phyloP scores from a whole-genome alignment of 2,888 invertebrate genomes.

The Imbricaverruca yamaguchii region DNA sequence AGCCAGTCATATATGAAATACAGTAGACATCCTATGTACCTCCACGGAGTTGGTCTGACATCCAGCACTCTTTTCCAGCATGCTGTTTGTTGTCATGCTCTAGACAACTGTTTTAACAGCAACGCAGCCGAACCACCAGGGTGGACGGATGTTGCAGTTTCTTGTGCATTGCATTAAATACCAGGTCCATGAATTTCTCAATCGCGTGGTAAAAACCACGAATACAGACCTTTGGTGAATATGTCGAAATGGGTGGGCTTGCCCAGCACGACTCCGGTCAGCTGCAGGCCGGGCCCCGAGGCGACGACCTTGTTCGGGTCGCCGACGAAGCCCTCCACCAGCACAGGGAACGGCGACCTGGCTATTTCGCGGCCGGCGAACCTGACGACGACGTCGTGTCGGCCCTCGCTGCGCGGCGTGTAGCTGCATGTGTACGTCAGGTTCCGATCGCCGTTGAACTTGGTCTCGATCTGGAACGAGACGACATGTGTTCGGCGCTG shows the following conservation, averaged over 20 bases:
- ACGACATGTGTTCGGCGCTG: too few relatives aligned
- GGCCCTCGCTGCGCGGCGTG: slow-evolving; percentile 66
- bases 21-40: too few relatives aligned
- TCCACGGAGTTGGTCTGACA: too few relatives aligned
- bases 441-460: slow-evolving; percentile 74
- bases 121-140: too few relatives aligned
- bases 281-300: slow-evolving; percentile 69
- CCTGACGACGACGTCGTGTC: slow-evolving; percentile 62
- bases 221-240: slow-evolving; percentile 48
- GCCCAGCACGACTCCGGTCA: slow-evolving; percentile 58
- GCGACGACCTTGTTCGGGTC: slow-evolving; percentile 71
- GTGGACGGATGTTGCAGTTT: too few relatives aligned
- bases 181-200: too few relatives aligned
- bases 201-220: too few relatives aligned
- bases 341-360: slow-evolving; percentile 68
- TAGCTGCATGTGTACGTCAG: slow-evolving; percentile 73
- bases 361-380: slow-evolving; percentile 70
- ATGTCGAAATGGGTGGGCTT: slow-evolving; percentile 74
- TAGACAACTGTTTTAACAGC: too few relatives aligned
- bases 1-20: too few relatives aligned
- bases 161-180: too few relatives aligned
- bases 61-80: too few relatives aligned
- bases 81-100: too few relatives aligned
- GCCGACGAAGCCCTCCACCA: slow-evolving; percentile 68
- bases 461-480: slow-evolving; percentile 56